phyloP scores from a whole-genome alignment of 2,888 invertebrate species.

The Torymus tubicola region DNA sequence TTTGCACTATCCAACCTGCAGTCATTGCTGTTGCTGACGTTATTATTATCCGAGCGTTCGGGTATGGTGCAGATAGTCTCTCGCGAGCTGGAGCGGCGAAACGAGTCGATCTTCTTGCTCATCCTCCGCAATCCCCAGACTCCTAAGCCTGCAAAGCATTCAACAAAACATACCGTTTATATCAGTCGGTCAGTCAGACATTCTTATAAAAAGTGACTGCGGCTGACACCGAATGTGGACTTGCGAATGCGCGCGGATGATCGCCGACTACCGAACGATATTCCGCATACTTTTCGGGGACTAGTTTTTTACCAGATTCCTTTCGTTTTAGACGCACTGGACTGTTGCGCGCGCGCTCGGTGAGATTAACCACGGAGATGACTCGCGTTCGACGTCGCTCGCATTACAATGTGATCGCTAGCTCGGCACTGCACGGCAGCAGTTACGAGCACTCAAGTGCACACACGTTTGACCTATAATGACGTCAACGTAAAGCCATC shows the following conservation, averaged over 20 bases:
- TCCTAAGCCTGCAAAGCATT: constrained; percentile 65
- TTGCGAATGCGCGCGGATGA: neutral
- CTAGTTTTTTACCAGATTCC: constrained; percentile 15
- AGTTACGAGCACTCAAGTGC: neutral
- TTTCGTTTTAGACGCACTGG: neutral
- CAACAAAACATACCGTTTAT: constrained; percentile 18
- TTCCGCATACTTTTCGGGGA: constrained; percentile 21
- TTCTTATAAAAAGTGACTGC: constrained; percentile 7
- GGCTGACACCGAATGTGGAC: neutral
- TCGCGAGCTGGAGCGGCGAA: constrained; percentile 83
- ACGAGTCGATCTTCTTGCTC: constrained; percentile 86
- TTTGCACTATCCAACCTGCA: constrained; percentile 64
- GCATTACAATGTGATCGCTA: neutral
- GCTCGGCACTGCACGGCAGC: neutral
- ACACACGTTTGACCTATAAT: constrained; percentile 15
- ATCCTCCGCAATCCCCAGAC: constrained; percentile 84
- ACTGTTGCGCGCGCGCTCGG: neutral
- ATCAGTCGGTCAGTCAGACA: constrained; percentile 3
- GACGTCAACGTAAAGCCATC: constrained; percentile 12
- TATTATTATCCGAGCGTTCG: constrained; percentile 70
- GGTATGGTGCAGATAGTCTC: constrained; percentile 76
- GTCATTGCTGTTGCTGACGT: constrained; percentile 58
- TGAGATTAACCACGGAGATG: constrained; percentile 7
- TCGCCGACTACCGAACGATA: neutral
- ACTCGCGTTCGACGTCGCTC: neutral